Percentiles rank a stretch among this genome's conserved stretches.
phyloP scores from a whole-genome alignment of 2,113 vertebrate species.

The Neolamprologus fasciatus region DNA sequence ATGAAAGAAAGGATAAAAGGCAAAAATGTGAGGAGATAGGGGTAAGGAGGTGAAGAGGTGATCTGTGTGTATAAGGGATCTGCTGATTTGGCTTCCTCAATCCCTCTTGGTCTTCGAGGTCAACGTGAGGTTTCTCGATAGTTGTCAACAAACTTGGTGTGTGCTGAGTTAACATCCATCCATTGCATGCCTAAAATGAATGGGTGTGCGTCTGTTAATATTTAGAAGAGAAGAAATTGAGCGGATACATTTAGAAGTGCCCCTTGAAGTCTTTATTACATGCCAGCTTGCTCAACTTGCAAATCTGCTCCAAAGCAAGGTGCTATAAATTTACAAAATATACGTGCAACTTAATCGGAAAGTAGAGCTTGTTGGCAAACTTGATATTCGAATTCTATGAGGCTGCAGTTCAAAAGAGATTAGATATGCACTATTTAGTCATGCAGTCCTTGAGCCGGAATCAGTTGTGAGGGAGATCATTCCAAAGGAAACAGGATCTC shows the following conservation, averaged over 20 bases:
- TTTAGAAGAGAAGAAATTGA: background rate
- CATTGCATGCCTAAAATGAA: background rate
- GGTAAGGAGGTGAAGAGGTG: slow-evolving; percentile 40
- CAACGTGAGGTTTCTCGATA: slow-evolving; percentile 18
- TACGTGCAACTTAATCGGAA: slow-evolving; percentile 58
- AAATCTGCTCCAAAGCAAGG: background rate
- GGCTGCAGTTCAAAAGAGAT: slow-evolving; percentile 69
- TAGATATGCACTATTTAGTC: slow-evolving; percentile 68
- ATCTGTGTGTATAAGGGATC: slow-evolving; percentile 27
- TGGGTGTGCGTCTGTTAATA: background rate
- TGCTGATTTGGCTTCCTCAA: slow-evolving; percentile 24
- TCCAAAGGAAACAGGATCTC: slow-evolving; percentile 66
- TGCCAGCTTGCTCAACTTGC: background rate
- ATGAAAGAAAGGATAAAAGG: slow-evolving; percentile 53
- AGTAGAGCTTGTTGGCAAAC: slow-evolving; percentile 64
- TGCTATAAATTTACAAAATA: slow-evolving; percentile 42
- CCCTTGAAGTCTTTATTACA: background rate
- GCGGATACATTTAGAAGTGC: background rate
- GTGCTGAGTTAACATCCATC: background rate
- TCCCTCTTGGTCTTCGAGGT: slow-evolving; percentile 12
- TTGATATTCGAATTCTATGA: slow-evolving; percentile 63
- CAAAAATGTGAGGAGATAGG: slow-evolving; percentile 43
- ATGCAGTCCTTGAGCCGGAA: slow-evolving; percentile 64
- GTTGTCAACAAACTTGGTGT: background rate
- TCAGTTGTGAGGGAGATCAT: slow-evolving; percentile 52